Percentiles rank a stretch among this genome's conserved stretches.
These are phyloP conservation scores for Lysandra bellargus DNA, from an alignment of 2,888 invertebrate species.

Conservation along the genomic window DNA sequence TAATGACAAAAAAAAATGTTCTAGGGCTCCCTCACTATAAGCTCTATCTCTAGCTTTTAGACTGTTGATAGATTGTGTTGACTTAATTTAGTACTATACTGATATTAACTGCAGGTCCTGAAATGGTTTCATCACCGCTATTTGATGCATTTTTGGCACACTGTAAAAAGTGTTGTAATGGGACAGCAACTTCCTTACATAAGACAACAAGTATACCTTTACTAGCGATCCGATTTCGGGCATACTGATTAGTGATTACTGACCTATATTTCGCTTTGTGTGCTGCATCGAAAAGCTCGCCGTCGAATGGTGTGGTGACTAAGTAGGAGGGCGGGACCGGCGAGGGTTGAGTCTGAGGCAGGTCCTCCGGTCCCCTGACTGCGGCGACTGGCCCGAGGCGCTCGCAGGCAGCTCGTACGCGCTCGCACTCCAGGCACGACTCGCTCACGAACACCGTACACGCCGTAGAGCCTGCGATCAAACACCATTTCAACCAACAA, in stretches of 20 bases:
- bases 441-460: constrained; percentile 72
- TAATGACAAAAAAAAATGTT: too few relatives aligned
- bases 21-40: too few relatives aligned
- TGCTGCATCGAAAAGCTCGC: constrained; percentile 85
- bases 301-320: constrained; percentile 87
- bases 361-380: constrained; percentile 63
- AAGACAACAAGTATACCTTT: too few relatives aligned
- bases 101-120: background rate
- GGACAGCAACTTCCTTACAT: too few relatives aligned
- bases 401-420: constrained; percentile 74
- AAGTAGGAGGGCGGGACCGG: constrained; percentile 71
- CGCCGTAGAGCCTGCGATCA: constrained; percentile 62
- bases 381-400: constrained; percentile 70
- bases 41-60: too few relatives aligned
- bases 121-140: background rate
- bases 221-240: background rate
- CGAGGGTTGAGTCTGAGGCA: constrained; percentile 63
- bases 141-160: too few relatives aligned
- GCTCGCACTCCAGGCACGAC: constrained; percentile 73
- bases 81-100: too few relatives aligned
- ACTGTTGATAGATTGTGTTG: too few relatives aligned
- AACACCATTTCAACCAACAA: constrained; percentile 16
- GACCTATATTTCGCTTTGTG: constrained; percentile 79
- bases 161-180: too few relatives aligned
- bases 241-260: constrained; percentile 47